phyloP scores from a whole-genome alignment of 1,140 invertebrate genomes.

The Drosophila setifemur region DNA sequence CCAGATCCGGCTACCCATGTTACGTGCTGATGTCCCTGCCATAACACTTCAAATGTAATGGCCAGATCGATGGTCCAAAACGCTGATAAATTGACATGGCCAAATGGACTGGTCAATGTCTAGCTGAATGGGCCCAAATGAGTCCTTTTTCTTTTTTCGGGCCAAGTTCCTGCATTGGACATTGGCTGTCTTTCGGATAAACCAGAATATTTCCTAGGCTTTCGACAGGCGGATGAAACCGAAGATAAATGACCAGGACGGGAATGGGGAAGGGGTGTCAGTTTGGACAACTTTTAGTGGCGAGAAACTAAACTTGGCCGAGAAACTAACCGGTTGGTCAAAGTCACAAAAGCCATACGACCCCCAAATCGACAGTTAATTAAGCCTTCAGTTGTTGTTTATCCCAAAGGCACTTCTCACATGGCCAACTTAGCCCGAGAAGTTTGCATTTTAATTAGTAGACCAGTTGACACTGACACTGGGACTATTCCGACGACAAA shows the following conservation, averaged over 20 bases:
- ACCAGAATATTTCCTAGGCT: background rate
- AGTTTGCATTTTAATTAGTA: slow-evolving; percentile 39
- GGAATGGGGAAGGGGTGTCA: background rate
- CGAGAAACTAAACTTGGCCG: slow-evolving; percentile 22
- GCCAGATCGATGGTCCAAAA: slow-evolving; percentile 43
- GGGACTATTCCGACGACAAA: background rate
- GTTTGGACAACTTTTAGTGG: slow-evolving; percentile 29
- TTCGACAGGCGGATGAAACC: too few relatives aligned
- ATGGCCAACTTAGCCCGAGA: slow-evolving; percentile 3
- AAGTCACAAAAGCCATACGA: slow-evolving; percentile 24
- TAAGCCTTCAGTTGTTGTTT: slow-evolving; percentile 38
- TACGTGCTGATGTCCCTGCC: slow-evolving; percentile 15
- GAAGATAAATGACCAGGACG: slow-evolving; percentile 58
- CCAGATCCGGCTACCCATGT: slow-evolving; percentile 28
- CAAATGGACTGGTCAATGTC: slow-evolving; percentile 50
- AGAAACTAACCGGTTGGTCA: slow-evolving; percentile 7
- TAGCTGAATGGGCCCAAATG: slow-evolving; percentile 44
- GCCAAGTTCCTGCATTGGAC: background rate
- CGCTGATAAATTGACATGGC: slow-evolving; percentile 49
- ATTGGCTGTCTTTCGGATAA: slow-evolving; percentile 12
- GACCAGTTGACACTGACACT: slow-evolving; percentile 16
- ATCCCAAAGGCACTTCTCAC: slow-evolving; percentile 9
- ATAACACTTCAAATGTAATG: slow-evolving; percentile 44
- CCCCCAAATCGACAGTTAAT: slow-evolving; percentile 47
- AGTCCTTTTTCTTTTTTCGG: slow-evolving; percentile 27